phyloP scores from a whole-genome alignment of 2,888 invertebrate species.

The Beris morrisii region DNA sequence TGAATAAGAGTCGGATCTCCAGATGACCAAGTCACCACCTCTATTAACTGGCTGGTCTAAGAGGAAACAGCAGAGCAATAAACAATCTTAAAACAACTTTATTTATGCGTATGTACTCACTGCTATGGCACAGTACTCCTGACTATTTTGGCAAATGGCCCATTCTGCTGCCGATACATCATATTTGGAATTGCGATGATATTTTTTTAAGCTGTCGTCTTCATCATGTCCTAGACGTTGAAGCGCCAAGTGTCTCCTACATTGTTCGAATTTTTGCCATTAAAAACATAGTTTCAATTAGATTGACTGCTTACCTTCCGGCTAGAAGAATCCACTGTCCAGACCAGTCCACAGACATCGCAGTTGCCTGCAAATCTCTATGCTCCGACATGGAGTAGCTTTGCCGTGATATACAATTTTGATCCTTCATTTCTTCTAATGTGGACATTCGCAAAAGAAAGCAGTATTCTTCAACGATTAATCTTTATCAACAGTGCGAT shows the following conservation, averaged over 20 bases:
- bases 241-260: constrained; percentile 72
- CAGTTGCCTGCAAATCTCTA: constrained; percentile 85
- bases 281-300: constrained; percentile 36
- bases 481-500: too few relatives aligned
- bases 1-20: constrained; percentile 72
- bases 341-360: constrained; percentile 87
- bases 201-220: constrained; percentile 67
- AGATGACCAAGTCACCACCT: constrained; percentile 78
- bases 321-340: constrained; percentile 85
- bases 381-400: constrained; percentile 64
- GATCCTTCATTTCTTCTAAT: constrained; percentile 41
- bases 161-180: constrained; percentile 92
- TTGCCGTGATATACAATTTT: constrained; percentile 49
- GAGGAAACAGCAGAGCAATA: constrained; percentile 16
- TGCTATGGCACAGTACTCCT: constrained; percentile 84
- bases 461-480: too few relatives aligned
- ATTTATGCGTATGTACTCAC: constrained; percentile 60
- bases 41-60: constrained; percentile 84
- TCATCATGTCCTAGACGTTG: constrained; percentile 70
- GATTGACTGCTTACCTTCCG: constrained; percentile 57
- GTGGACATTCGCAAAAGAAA: too few relatives aligned
- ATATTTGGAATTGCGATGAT: constrained; percentile 87
- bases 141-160: constrained; percentile 78
- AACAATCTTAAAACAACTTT: too few relatives aligned
- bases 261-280: neutral